Base-by-base conservation (phyloP, 2,888 invertebrate species). In the Cheilosia pagana region DNA sequence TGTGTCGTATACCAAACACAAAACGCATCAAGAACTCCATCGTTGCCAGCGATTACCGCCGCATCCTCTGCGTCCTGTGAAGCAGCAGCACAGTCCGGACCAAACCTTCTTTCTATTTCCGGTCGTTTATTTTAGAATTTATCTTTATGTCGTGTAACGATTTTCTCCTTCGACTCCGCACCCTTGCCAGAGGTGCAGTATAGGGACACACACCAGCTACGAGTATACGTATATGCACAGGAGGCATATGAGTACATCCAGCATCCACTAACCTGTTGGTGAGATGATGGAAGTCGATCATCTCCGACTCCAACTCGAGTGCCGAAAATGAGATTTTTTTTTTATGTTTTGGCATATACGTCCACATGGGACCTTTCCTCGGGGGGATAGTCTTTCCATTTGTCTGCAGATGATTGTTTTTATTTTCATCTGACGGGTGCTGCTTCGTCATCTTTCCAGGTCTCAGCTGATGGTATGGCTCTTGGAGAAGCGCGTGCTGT, bases 401-500 rank as follows among this genome's bases (percentile, higher is more conserved):
- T 35, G 8, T 57, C 21, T 21, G 21, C 23, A 14, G 12, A 12
- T 23, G 5, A 23, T 23, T 50, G n/a, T 23, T 59, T 48, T 31
- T 8, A 7, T 41, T 75, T 75, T 31, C 53, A 8, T 28, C 53
- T 77, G 59, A 43, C 59, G 75, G 65, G 48, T 70, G 75, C 74
- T 65, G 85, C 87, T 78, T 86, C 76, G 87, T 87, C 86, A 86
- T 87, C 74, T 67, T 59, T 41, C 52, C 52, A 78, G 68, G 86
- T 87, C 87, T 82, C 86, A 86, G 87, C 82, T 87, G 82, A 86
- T 76, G 86, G 65, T 72, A 86, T 76, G 86, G 65, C 76, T 75
- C 72, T 55, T 71, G 77, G 68, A 71, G 53, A 79, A 79, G 72
- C 86, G 86, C 87, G 87, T 87, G 87, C 87, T 87, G 87, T 45